phyloP scores from a whole-genome alignment of 2,113 vertebrate species.

The Crypturellus undulatus region DNA sequence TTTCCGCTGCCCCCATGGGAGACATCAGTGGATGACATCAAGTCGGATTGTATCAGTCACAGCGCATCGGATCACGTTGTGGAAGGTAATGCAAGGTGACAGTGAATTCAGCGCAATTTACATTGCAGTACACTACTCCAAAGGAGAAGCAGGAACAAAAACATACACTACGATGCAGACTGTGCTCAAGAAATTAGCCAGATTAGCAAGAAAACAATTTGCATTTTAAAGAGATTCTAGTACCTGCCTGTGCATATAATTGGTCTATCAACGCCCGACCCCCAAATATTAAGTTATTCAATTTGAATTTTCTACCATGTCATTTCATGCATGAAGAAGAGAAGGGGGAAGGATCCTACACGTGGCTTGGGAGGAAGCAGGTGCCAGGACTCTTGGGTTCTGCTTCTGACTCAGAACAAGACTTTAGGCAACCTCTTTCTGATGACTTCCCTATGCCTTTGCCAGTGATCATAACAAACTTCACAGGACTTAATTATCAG shows the following conservation, averaged over 20 bases:
- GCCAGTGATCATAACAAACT: neutral
- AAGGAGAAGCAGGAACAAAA: neutral
- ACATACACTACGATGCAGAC: neutral
- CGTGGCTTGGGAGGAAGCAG: neutral
- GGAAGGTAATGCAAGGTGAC: neutral
- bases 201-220: slow-evolving; percentile 43
- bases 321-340: neutral
- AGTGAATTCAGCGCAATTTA: neutral
- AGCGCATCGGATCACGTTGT: neutral
- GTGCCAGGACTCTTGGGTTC: neutral
- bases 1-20: neutral
- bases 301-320: neutral
- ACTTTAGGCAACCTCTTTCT: neutral
- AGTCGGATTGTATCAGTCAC: neutral
- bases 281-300: neutral
- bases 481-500: slow-evolving; percentile 9
- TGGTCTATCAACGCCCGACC: neutral
- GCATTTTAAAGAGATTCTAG: neutral
- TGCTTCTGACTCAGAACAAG: neutral
- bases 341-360: neutral
- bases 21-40: neutral
- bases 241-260: neutral
- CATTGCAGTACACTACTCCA: neutral
- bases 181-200: slow-evolving; percentile 7
- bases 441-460: neutral